Evolutionary conservation across 2,888 invertebrate genomes (phyloP), one percentile per base, ranked within the genome.

Genomic region (Sarcophaga subvicina): DNA sequence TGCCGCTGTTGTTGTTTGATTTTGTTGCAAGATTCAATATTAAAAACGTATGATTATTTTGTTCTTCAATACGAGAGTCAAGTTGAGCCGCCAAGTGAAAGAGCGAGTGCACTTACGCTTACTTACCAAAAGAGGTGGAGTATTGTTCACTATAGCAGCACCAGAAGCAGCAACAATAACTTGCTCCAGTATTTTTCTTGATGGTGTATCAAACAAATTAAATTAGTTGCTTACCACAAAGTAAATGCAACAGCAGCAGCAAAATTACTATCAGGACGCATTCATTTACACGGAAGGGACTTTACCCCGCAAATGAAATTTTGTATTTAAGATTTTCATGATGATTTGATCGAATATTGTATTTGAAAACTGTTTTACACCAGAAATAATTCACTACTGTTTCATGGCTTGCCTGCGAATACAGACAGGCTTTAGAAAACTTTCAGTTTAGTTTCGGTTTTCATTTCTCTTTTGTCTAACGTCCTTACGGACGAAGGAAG

Each of bases 11-110:
- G 62, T 63, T 77, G 27, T 71, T 79, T 79, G 78, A 64, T 83
- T 69, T 81, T 59, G 64, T 72, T 84, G 75, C 71, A 54, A 87
- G 87, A 84, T 87, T 84, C 81, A 84, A 87, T 84, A 84, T 80
- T 84, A 82, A 84, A 82, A 84, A 81, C 84, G 84, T 87, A 75
- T 84, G 84, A 87, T 87, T 87, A 84, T 84, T 54, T 54, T 82
- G 84, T 76, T 84, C 82, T 79, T 76, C 84, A 84, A 84, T 84
- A 81, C 66, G 47, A 54, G 54, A 54, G 49, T 4, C 6, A 37
- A 49, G 49, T 49, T 14, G 49, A 14, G 54, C 54, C 54, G 54
- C 54, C 54, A 54, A 17, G 10, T 70, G 37, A 77, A 69, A 1
- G 54, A 54, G 54, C 70, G 76, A 70, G 59, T 72, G 60, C 59